phyloP scores from a whole-genome alignment of 2,797 vertebrate species.

The Lepilemur septentrionalis region DNA sequence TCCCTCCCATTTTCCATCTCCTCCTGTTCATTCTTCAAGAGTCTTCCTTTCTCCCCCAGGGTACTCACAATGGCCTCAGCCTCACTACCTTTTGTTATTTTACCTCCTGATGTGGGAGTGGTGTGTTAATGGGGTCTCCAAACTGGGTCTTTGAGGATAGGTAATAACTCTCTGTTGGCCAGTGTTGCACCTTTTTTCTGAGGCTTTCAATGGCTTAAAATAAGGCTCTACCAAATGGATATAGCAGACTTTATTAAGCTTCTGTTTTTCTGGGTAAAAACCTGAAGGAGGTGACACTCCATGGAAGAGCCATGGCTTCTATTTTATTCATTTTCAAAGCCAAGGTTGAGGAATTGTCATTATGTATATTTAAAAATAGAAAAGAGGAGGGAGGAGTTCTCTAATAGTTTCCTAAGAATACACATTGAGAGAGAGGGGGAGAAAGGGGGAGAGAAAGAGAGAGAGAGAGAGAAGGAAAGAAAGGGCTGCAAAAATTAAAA shows the following conservation, averaged over 20 bases:
- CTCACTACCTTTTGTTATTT: neutral
- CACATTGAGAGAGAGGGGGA: neutral
- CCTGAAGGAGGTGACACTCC: neutral
- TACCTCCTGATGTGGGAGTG: neutral
- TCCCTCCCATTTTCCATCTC: neutral
- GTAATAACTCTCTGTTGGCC: neutral
- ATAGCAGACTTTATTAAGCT: neutral
- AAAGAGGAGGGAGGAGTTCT: neutral
- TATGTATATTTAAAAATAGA: neutral
- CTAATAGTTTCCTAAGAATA: neutral
- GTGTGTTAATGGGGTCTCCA: neutral
- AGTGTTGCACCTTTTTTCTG: neutral
- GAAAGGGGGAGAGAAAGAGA: neutral
- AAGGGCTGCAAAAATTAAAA: neutral
- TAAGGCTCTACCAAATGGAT: neutral
- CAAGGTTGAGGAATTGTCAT: neutral
- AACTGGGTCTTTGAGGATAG: neutral
- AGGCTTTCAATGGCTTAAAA: neutral
- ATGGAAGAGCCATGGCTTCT: neutral
- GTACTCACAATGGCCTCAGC: neutral
- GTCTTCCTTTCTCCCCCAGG: neutral
- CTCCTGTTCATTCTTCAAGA: neutral
- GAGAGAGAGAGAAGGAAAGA: neutral
- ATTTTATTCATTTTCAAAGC: constrained; percentile 41
- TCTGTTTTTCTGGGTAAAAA: constrained; percentile 20